These are phyloP conservation scores for Hippopotamus amphibius DNA, from an alignment of 2,113 vertebrate species.

Conservation along the genomic window DNA sequence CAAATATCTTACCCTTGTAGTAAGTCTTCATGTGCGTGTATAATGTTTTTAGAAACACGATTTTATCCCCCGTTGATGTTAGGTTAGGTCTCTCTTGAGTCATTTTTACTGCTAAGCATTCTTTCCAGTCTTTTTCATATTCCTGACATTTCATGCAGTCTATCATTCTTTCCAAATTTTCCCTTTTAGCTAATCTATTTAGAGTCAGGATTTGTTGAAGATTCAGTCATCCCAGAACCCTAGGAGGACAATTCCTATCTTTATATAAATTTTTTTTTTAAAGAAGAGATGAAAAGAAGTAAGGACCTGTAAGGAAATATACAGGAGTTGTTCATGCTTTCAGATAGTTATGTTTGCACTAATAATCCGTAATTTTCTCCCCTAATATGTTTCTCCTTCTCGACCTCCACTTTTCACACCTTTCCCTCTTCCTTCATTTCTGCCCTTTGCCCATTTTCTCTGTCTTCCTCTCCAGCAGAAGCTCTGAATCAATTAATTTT, in stretches of 20 bases:
- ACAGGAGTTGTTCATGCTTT: background rate
- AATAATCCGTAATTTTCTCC: background rate
- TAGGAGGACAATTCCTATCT: background rate
- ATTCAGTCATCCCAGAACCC: background rate
- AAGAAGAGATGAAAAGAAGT: background rate
- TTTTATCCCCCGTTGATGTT: constrained; percentile 11
- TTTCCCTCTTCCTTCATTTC: background rate
- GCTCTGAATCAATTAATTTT: background rate
- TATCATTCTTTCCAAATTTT: background rate
- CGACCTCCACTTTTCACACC: background rate
- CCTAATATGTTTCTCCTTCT: background rate
- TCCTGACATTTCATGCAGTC: background rate
- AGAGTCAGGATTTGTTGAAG: constrained; percentile 8
- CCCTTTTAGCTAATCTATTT: background rate
- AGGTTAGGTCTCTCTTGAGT: constrained; percentile 40
- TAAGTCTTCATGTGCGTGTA: background rate
- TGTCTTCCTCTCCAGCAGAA: background rate
- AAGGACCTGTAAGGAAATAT: background rate
- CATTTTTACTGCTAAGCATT: background rate
- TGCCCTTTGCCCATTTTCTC: background rate
- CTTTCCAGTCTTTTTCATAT: background rate
- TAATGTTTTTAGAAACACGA: background rate
- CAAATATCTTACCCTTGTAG: constrained; percentile 45
- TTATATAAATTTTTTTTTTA: background rate
- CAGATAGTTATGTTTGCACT: background rate